Conservation (phyloP, 2,888 invertebrate genomes). For the Pedicia rivosa region DNA sequence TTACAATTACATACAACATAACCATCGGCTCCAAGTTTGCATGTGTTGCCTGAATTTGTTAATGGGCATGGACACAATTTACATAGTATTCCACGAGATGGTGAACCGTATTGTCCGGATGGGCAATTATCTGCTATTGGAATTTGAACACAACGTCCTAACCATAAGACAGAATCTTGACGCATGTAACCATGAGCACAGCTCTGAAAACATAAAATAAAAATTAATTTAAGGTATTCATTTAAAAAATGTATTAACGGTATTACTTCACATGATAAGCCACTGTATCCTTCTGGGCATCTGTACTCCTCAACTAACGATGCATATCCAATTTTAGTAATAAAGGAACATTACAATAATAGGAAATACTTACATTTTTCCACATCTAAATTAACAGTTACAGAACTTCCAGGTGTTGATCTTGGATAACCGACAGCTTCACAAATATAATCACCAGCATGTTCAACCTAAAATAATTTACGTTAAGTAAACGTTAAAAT, state of each 20-base stretch:
- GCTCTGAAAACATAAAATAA: slow-evolving; percentile 22
- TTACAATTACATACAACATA: slow-evolving; percentile 68
- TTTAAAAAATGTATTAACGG: no score
- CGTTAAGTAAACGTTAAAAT: no score
- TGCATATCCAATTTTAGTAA: slow-evolving; percentile 68
- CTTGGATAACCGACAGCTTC: slow-evolving; percentile 52
- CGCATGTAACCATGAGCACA: slow-evolving; percentile 69
- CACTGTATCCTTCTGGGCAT: slow-evolving; percentile 72
- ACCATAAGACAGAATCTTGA: slow-evolving; percentile 59
- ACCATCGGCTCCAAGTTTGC: slow-evolving; percentile 55
- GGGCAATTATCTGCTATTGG: slow-evolving; percentile 50
- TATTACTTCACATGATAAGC: slow-evolving; percentile 58
- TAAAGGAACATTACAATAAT: no score
- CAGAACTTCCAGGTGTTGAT: slow-evolving; percentile 44
- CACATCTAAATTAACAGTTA: slow-evolving; percentile 54
- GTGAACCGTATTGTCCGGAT: slow-evolving; percentile 69
- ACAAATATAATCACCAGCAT: slow-evolving; percentile 72
- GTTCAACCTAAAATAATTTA: no score
- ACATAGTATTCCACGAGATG: slow-evolving; percentile 57
- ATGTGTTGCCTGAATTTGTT: slow-evolving; percentile 60
- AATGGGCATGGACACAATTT: slow-evolving; percentile 75
- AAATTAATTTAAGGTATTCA: no score
- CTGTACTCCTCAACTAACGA: slow-evolving; percentile 76
- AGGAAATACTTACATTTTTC: slow-evolving; percentile 52
- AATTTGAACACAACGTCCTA: slow-evolving; percentile 55